Conservation (phyloP, 2,888 invertebrate species). For the Podabrus alpinus region DNA sequence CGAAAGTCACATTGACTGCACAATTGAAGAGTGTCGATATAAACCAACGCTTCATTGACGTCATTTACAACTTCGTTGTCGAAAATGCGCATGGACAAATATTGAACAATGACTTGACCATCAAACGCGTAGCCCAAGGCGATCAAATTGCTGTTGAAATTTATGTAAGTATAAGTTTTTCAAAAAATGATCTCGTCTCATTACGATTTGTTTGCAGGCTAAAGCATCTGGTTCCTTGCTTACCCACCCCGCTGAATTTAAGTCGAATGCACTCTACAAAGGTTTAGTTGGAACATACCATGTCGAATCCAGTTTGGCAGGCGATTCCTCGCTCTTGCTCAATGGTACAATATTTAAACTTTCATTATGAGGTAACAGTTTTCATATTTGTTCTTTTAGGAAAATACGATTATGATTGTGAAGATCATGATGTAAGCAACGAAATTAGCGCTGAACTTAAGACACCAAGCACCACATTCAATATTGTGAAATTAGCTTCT, state of each 20-base stretch:
- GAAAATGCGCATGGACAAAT: slow-evolving; percentile 58
- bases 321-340: background rate
- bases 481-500: slow-evolving; percentile 59
- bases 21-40: slow-evolving; percentile 55
- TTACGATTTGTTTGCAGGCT: background rate
- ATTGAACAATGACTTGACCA: slow-evolving; percentile 48
- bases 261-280: slow-evolving; percentile 37
- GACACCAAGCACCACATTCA: slow-evolving; percentile 63
- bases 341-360: background rate
- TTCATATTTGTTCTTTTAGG: slow-evolving; percentile 45
- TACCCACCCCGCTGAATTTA: slow-evolving; percentile 44
- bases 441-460: slow-evolving; percentile 58
- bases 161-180: slow-evolving; percentile 26
- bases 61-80: slow-evolving; percentile 51
- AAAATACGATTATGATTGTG: slow-evolving; percentile 49
- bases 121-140: slow-evolving; percentile 52
- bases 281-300: slow-evolving; percentile 28
- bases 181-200: background rate
- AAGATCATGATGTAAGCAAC: slow-evolving; percentile 56
- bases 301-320: background rate
- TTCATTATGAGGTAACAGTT: slow-evolving; percentile 34
- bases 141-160: slow-evolving; percentile 41
- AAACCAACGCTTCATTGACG: slow-evolving; percentile 53
- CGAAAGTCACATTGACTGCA: slow-evolving; percentile 51
- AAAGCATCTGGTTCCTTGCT: slow-evolving; percentile 48